Evolutionary conservation across 2,797 vertebrate species (phyloP).

Genomic region (Potorous gilbertii): DNA sequence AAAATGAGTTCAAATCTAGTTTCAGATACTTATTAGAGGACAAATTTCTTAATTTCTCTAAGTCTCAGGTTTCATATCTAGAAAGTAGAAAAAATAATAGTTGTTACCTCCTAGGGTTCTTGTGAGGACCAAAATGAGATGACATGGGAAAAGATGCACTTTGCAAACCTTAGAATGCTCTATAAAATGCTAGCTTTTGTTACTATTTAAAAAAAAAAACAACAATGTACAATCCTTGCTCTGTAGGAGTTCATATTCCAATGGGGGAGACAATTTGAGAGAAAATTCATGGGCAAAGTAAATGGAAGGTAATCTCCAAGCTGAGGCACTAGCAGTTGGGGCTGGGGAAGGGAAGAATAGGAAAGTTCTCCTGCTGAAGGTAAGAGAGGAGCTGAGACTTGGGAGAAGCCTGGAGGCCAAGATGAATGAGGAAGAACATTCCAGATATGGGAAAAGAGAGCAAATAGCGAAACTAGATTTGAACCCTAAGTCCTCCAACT

Average conservation of each 20-base stretch:
- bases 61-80: neutral
- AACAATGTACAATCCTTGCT: neutral
- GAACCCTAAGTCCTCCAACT: neutral
- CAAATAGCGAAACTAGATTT: neutral
- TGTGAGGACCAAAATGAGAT: neutral
- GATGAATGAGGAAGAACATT: neutral
- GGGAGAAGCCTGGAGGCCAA: neutral
- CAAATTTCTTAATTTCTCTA: neutral
- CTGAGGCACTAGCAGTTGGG: neutral
- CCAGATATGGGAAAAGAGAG: neutral
- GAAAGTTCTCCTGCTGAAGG: neutral
- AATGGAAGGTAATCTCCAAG: neutral
- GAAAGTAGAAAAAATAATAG: neutral
- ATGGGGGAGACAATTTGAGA: neutral
- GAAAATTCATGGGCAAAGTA: neutral
- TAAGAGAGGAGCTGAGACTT: neutral
- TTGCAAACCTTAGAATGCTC: neutral
- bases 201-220: neutral
- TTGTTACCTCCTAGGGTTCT: neutral
- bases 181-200: neutral
- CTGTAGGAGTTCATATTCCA: neutral
- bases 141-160: neutral
- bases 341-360: neutral
- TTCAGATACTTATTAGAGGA: neutral
- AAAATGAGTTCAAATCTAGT: neutral